Conservation (phyloP, 2,888 invertebrate genomes). For the Ophion obscuratus region DNA sequence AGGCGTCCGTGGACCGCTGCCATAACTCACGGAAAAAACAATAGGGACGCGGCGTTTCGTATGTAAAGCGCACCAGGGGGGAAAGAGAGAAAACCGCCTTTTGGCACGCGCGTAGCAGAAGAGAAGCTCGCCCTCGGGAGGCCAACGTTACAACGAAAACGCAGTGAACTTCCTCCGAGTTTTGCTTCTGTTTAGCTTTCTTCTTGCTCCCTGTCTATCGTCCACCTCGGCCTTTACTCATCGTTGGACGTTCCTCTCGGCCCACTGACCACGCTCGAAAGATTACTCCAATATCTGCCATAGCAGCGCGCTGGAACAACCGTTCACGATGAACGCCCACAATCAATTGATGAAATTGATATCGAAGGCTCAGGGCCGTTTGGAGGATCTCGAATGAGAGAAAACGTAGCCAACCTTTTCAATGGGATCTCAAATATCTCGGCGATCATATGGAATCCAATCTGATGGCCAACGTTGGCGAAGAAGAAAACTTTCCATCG, state of each 20-base stretch:
- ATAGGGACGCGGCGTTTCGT: conserved; percentile 69
- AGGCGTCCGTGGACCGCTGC: conserved; percentile 71
- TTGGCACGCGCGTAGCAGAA: conserved; percentile 66
- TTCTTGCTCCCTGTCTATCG: conserved; percentile 22
- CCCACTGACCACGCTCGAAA: conserved; percentile 8
- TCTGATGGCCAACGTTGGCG: not conserved
- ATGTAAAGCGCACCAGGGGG: conserved; percentile 64
- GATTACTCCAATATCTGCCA: not conserved
- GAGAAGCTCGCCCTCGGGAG: conserved; percentile 40
- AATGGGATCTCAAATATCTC: not conserved
- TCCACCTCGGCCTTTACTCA: conserved; percentile 20
- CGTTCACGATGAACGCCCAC: not conserved
- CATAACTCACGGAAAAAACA: conserved; percentile 72
- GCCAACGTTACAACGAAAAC: conserved; percentile 21
- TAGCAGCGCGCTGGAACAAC: not conserved
- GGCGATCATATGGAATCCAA: not conserved
- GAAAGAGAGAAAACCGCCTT: conserved; percentile 61
- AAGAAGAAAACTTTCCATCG: not conserved
- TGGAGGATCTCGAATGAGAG: not conserved
- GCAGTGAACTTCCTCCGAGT: conserved; percentile 61
- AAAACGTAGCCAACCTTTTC: not conserved
- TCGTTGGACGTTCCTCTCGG: conserved; percentile 22
- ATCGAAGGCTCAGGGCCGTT: not conserved
- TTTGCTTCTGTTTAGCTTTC: conserved; percentile 52
- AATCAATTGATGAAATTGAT: conserved; percentile 11